A percentile compares a stretch with the other conserved stretches of the same genome.
phyloP scores from a whole-genome alignment of 2,888 invertebrate species.

The Melanophora roralis region DNA sequence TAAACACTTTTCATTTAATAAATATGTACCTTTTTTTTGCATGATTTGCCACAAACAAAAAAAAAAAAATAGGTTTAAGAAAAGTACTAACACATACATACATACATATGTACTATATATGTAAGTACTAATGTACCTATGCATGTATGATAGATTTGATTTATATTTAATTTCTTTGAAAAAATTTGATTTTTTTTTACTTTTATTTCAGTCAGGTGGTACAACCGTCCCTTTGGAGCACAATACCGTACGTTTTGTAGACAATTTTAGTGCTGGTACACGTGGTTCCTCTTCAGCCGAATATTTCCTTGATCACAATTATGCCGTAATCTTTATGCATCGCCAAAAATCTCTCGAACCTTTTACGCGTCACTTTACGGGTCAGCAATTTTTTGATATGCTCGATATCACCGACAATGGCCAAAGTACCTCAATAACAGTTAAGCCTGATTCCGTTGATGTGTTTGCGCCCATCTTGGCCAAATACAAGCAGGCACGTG shows the following conservation, averaged over 20 bases:
- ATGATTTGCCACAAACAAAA: background rate
- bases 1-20: background rate
- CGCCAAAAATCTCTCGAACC: constrained; percentile 94
- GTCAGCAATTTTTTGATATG: constrained; percentile 88
- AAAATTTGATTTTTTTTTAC: background rate
- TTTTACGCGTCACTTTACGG: constrained; percentile 90
- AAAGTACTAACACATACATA: too few relatives aligned
- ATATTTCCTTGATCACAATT: constrained; percentile 91
- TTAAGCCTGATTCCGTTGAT: constrained; percentile 85
- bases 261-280: constrained; percentile 98
- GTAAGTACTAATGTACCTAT: too few relatives aligned
- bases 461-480: constrained; percentile 84
- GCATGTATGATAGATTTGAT: too few relatives aligned
- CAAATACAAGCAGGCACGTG: constrained; percentile 88
- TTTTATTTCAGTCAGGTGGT: constrained; percentile 88
- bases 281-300: constrained; percentile 97
- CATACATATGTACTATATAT: too few relatives aligned
- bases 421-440: constrained; percentile 82
- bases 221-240: constrained; percentile 98
- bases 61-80: background rate
- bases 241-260: constrained; percentile 97
- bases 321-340: constrained; percentile 96
- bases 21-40: too few relatives aligned
- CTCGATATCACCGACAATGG: constrained; percentile 80
- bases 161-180: background rate